Conservation (phyloP, 2,888 invertebrate species). For the Vanessa cardui region DNA sequence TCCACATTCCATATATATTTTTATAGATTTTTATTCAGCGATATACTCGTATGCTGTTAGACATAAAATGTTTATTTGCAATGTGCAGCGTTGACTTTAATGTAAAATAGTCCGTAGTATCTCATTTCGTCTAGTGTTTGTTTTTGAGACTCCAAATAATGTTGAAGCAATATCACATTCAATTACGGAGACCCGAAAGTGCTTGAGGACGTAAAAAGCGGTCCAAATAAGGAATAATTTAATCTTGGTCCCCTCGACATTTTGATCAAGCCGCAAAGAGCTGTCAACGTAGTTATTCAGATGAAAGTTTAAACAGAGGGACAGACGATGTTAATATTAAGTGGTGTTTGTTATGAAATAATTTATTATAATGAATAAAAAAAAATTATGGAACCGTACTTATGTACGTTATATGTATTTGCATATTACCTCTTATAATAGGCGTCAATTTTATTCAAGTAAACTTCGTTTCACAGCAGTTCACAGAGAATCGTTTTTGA, state of each 20-base stretch:
- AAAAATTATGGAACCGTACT: too few relatives aligned
- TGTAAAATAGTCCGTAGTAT: neutral
- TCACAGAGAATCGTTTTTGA: too few relatives aligned
- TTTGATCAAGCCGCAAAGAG: slow-evolving; percentile 29
- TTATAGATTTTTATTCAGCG: too few relatives aligned
- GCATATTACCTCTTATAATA: too few relatives aligned
- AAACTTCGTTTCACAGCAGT: too few relatives aligned
- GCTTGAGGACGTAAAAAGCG: slow-evolving; percentile 18
- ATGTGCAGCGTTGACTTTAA: too few relatives aligned
- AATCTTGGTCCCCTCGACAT: slow-evolving; percentile 39
- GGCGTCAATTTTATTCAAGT: too few relatives aligned
- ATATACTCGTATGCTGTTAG: too few relatives aligned
- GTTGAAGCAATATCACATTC: slow-evolving; percentile 33
- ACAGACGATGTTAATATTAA: slow-evolving; percentile 7
- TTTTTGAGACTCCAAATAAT: slow-evolving; percentile 28
- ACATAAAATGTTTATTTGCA: too few relatives aligned
- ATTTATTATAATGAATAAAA: too few relatives aligned
- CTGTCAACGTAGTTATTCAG: slow-evolving; percentile 19
- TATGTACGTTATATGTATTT: too few relatives aligned
- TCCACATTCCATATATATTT: too few relatives aligned
- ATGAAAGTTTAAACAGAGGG: slow-evolving; percentile 23
- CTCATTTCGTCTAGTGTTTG: slow-evolving; percentile 16
- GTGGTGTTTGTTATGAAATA: neutral
- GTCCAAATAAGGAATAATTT: slow-evolving; percentile 36
- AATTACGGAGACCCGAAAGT: slow-evolving; percentile 32